These are phyloP conservation scores for Cerastoderma edule DNA, from an alignment of 2,888 invertebrate species.

Conservation along the genomic window DNA sequence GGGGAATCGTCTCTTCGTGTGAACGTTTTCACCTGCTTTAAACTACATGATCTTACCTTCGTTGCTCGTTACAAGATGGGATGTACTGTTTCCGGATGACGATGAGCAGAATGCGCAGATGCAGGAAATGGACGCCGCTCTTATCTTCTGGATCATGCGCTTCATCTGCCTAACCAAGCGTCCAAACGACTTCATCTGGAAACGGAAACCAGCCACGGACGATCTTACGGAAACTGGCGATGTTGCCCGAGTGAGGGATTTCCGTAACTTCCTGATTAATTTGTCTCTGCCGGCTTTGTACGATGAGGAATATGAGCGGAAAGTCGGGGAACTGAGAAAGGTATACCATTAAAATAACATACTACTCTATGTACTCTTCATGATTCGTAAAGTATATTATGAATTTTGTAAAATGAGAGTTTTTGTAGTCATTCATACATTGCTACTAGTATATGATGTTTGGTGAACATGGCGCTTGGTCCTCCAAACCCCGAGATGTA, in stretches of 20 bases:
- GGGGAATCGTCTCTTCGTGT: too few relatives aligned
- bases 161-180: constrained; percentile 53
- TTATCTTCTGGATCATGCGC: constrained; percentile 60
- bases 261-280: constrained; percentile 56
- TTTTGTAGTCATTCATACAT: too few relatives aligned
- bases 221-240: constrained; percentile 58
- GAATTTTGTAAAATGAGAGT: too few relatives aligned
- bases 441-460: too few relatives aligned
- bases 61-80: constrained; percentile 51
- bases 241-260: constrained; percentile 53
- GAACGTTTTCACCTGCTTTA: too few relatives aligned
- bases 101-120: constrained; percentile 52
- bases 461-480: too few relatives aligned
- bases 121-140: constrained; percentile 50
- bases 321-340: constrained; percentile 51
- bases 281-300: constrained; percentile 53
- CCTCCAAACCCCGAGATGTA: too few relatives aligned
- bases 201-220: constrained; percentile 56
- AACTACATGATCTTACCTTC: too few relatives aligned
- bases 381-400: too few relatives aligned
- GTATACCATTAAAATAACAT: too few relatives aligned
- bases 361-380: too few relatives aligned
- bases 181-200: constrained; percentile 63
- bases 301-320: constrained; percentile 58
- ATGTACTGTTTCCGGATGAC: constrained; percentile 53